phyloP scores from a whole-genome alignment of 2,113 vertebrate species.

The Candoia aspera region DNA sequence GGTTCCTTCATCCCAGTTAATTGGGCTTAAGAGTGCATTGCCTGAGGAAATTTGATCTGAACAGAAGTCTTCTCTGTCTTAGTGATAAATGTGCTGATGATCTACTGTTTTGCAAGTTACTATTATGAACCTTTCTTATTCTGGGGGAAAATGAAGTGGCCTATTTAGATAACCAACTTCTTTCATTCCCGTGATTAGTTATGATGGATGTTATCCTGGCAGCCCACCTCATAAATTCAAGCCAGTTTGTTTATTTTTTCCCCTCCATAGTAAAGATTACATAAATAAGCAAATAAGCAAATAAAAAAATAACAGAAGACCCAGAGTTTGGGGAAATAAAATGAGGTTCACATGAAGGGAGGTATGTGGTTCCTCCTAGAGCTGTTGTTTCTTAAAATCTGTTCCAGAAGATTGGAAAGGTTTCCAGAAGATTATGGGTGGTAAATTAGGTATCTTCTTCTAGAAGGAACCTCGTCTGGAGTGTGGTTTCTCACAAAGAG shows the following conservation, averaged over 20 bases:
- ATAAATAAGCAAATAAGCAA: too few relatives aligned
- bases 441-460: not conserved
- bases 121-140: conserved; percentile 39
- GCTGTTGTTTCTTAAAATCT: not conserved
- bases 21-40: conserved; percentile 48
- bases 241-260: not conserved
- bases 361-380: not conserved
- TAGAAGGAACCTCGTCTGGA: not conserved
- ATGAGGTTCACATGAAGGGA: not conserved
- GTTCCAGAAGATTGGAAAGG: not conserved
- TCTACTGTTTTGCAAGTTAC: conserved; percentile 31
- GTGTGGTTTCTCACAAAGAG: not conserved
- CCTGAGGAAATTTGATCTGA: conserved; percentile 51
- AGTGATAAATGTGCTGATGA: conserved; percentile 55
- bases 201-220: not conserved
- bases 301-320: not conserved
- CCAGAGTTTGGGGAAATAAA: not conserved
- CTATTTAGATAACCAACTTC: conserved; percentile 6
- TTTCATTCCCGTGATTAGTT: not conserved
- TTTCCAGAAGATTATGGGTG: not conserved
- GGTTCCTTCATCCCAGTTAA: conserved; percentile 57
- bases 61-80: conserved; percentile 53
- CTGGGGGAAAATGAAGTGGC: conserved; percentile 19
- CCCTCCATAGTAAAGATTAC: not conserved
- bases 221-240: not conserved